Conservation (phyloP, 2,797 vertebrate species). For the Corythornis leucogaster region DNA sequence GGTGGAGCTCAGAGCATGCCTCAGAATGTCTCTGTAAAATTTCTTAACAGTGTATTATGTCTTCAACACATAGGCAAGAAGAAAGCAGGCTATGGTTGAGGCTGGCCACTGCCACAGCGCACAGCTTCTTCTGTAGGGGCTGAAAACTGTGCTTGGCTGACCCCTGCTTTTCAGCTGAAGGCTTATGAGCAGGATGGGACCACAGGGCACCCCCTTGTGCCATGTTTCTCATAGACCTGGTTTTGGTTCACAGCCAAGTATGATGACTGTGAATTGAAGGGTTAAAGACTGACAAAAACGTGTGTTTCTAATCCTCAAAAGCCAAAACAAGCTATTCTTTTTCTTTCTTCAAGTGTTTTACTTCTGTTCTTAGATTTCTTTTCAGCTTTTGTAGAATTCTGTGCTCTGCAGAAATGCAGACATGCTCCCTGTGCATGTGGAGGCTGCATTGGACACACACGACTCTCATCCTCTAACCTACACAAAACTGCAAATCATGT, state of each 20-base stretch:
- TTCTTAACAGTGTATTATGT: neutral
- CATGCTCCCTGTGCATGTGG: accelerated
- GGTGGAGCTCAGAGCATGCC: neutral
- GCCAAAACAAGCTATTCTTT: neutral
- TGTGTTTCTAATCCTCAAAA: neutral
- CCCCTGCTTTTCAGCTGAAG: neutral
- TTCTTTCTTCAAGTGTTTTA: neutral
- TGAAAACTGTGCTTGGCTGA: neutral
- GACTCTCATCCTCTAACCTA: neutral
- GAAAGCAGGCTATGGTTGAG: accelerated
- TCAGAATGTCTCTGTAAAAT: neutral
- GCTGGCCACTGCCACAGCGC: accelerated
- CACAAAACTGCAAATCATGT: accelerated
- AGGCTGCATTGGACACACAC: too few species aligned
- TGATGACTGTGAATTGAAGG: neutral
- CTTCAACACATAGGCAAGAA: neutral
- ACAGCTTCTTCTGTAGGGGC: neutral
- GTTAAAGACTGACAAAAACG: neutral
- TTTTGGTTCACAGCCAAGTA: accelerated
- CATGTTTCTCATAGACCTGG: neutral
- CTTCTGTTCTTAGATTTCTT: neutral
- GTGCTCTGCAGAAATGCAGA: neutral
- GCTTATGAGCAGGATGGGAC: neutral
- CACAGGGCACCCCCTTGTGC: neutral
- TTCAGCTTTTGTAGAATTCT: neutral